Base-by-base conservation (phyloP, 2,888 invertebrate genomes). In the Tetrapedia diversipes region DNA sequence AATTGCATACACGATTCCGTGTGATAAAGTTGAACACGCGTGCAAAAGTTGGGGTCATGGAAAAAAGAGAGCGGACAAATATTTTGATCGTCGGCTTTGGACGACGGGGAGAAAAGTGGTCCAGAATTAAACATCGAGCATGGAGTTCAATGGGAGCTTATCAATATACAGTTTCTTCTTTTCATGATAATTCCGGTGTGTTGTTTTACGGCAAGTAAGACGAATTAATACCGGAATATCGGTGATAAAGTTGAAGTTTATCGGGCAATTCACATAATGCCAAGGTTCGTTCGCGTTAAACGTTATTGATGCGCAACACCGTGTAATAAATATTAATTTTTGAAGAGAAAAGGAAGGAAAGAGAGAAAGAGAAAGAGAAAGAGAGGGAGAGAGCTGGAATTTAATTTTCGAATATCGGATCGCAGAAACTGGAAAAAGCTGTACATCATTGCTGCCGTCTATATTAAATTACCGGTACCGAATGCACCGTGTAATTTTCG, bases 291-390 rank as follows among this genome's bases (percentile, higher is more conserved):
- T 43, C 45, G 53, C 22, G 53, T 43, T 41, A 65, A 74, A 72
- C 29, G 34, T 43, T 24, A 63, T 65, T 49, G 39, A 47, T 29
- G 32, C 39, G n/a, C 37, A 10, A 49, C 39, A 19, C 56, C 14
- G 11, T 39, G 14, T 51, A 24, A 71, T 53, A 39, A 66, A 59
- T 66, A 45, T 57, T 43, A 37, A 71, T 51, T 71, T 56, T 34
- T 7, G 3, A 4, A 11, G 1, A 2, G 8, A n/a, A n/a, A 29
- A n/a, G n/a, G n/a, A n/a, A n/a, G n/a, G n/a, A n/a, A n/a, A n/a
- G n/a, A n/a, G n/a, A n/a, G n/a, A n/a, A n/a, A n/a, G n/a, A n/a
- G n/a, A n/a, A n/a, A n/a, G n/a, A n/a, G n/a, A n/a, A n/a, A n/a
- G n/a, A n/a, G n/a, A n/a, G n/a, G n/a, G n/a, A n/a, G n/a, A n/a